These are phyloP conservation scores for Timandra comae DNA, from an alignment of 2,888 invertebrate genomes.

Conservation along the genomic window DNA sequence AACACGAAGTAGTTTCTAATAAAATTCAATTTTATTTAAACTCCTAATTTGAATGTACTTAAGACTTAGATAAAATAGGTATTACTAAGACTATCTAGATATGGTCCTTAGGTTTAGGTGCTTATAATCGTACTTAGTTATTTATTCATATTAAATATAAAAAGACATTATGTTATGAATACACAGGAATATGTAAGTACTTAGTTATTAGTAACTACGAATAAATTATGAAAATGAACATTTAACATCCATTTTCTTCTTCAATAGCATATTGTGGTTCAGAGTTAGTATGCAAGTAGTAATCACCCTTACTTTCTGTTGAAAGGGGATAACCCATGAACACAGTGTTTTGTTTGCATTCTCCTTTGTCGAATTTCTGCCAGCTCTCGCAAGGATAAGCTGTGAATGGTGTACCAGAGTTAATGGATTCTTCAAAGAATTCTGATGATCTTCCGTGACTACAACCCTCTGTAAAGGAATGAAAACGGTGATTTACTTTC, in stretches of 20 bases:
- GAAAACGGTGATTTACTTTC: too few species aligned
- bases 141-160: not conserved
- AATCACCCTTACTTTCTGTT: conserved; percentile 63
- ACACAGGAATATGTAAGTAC: not conserved
- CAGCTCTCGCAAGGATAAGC: conserved; percentile 76
- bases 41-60: too few species aligned
- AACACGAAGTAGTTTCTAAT: too few species aligned
- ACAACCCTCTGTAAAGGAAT: conserved; percentile 82
- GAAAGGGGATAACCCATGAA: conserved; percentile 76
- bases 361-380: conserved; percentile 54
- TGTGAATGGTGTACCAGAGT: conserved; percentile 66
- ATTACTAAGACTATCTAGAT: too few species aligned
- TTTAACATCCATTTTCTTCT: conserved; percentile 5
- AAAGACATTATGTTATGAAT: not conserved
- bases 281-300: conserved; percentile 77
- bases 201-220: not conserved
- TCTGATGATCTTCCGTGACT: conserved; percentile 81
- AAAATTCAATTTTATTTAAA: too few species aligned
- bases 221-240: not conserved
- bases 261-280: conserved; percentile 72
- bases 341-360: conserved; percentile 45
- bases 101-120: too few species aligned
- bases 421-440: conserved; percentile 81
- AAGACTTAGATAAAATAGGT: too few species aligned
- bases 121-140: too few species aligned